Evolutionary conservation across 2,888 invertebrate genomes (phyloP), one percentile per base, ranked within the genome.

Genomic region (Agrilus biguttatus): DNA sequence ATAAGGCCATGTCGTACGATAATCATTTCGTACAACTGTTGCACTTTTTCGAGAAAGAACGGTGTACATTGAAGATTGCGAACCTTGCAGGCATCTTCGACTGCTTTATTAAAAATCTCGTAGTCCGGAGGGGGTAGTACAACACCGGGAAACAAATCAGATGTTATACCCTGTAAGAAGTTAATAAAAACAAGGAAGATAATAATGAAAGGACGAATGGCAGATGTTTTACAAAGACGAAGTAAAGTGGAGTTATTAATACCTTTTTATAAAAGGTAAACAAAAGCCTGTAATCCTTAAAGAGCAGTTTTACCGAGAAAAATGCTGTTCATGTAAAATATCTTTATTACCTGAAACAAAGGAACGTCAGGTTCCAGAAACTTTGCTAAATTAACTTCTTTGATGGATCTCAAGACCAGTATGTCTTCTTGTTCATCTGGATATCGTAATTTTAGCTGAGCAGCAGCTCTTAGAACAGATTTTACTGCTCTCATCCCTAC

Each of bases 1-100:
- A 95, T 93, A 53, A 95, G 78, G 0, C 93, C 93, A 63, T 93
- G 93, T 14, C 93, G 72, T 2, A 93, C 92, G 23, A 90, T 77
- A 69, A 95, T 91, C 91, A 93, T 93, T 67, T 95, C 93, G 61
- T 86, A 93, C 8, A 93, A 74, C 69, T 93, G 83, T 45, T 85
- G 80, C n/a, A 85, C 73, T 67, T 87, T 93, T 63, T 91, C 88
- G 53, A 91, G 66, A 60, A 95, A 92, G 68, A 86, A 83, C 0
- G 77, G 74, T 0, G 83, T 86, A 46, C 85, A 82, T 63, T 93
- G 91, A 23, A 92, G 70, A 58, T 93, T 93, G 42, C 78, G 76
- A 14, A 67, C 68, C 0, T 67, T 70, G 53, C 87, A 88, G 1
- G 75, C 75, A 53, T 83, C 76, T 39, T 68, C 65, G 54, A 77